phyloP scores from a whole-genome alignment of 2,888 invertebrate species.

The Strigamia transsilvanica region DNA sequence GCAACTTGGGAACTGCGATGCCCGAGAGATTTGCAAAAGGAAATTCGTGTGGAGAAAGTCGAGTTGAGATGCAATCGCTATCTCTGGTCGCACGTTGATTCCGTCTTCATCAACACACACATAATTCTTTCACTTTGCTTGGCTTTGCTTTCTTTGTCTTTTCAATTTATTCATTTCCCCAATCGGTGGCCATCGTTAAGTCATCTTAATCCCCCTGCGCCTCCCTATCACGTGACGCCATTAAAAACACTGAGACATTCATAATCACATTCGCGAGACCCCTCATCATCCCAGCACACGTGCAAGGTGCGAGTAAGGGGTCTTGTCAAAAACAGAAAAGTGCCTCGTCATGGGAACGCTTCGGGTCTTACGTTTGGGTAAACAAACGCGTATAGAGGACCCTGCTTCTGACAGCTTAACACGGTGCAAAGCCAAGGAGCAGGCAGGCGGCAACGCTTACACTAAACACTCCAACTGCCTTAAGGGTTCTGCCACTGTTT shows the following conservation, averaged over 20 bases:
- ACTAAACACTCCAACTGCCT: slow-evolving; percentile 16
- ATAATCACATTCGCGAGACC: slow-evolving; percentile 13
- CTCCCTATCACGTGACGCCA: slow-evolving; percentile 2
- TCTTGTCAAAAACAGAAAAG: slow-evolving; percentile 26
- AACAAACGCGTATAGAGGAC: slow-evolving; percentile 16
- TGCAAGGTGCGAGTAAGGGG: neutral
- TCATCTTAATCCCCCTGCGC: neutral
- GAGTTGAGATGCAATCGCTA: slow-evolving; percentile 25
- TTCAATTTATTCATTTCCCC: slow-evolving; percentile 30
- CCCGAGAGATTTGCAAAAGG: slow-evolving; percentile 30
- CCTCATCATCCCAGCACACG: slow-evolving; percentile 10
- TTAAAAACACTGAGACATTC: slow-evolving; percentile 11
- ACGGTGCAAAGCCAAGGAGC: slow-evolving; percentile 18
- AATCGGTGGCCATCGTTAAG: slow-evolving; percentile 5
- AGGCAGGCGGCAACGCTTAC: slow-evolving; percentile 30
- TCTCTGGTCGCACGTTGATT: slow-evolving; percentile 16
- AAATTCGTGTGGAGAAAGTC: slow-evolving; percentile 26
- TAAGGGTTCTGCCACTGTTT: slow-evolving; percentile 30
- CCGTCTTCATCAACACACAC: slow-evolving; percentile 2
- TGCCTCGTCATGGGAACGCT: slow-evolving; percentile 23
- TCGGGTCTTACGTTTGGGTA: slow-evolving; percentile 16
- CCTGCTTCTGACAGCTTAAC: slow-evolving; percentile 20
- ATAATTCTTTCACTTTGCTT: slow-evolving; percentile 1
- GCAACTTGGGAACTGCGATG: slow-evolving; percentile 1
- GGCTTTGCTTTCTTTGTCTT: neutral